Percentiles rank a stretch among this genome's conserved stretches.
Evolutionary conservation across 2,888 invertebrate species (phyloP).

Genomic region (Patella ulyssiponensis): DNA sequence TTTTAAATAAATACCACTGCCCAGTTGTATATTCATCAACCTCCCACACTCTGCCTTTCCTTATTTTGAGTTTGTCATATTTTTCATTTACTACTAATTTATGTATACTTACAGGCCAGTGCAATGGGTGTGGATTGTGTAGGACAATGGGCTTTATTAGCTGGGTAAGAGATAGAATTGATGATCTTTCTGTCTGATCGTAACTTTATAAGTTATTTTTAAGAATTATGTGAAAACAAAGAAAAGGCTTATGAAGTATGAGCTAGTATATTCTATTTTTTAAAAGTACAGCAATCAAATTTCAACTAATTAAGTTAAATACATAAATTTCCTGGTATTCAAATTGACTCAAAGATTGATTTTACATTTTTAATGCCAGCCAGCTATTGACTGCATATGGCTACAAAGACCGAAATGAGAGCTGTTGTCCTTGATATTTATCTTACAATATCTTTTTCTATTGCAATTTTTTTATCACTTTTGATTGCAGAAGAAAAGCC

Average conservation of each 20-base stretch:
- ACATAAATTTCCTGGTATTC: no score
- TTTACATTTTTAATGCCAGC: no score
- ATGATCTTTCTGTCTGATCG: not conserved
- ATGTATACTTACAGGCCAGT: conserved; percentile 80
- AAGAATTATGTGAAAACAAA: not conserved
- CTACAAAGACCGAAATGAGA: no score
- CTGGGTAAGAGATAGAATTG: conserved; percentile 77
- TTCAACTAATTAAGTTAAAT: no score
- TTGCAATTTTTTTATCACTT: not conserved
- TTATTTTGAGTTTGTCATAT: not conserved
- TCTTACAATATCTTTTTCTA: no score
- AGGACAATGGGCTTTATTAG: conserved; percentile 87
- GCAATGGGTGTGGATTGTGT: conserved; percentile 92
- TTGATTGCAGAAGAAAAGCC: conserved; percentile 78
- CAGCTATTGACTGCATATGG: no score
- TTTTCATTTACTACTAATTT: conserved; percentile 4
- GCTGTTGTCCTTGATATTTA: no score
- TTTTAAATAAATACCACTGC: not conserved
- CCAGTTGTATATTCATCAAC: not conserved
- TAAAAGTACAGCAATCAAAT: no score
- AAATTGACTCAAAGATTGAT: no score
- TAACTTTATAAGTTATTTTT: not conserved
- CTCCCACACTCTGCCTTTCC: not conserved
- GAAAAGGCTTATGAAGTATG: not conserved
- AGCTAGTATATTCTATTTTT: no score